Conservation (phyloP, 2,888 invertebrate species). For the Melanophora roralis region DNA sequence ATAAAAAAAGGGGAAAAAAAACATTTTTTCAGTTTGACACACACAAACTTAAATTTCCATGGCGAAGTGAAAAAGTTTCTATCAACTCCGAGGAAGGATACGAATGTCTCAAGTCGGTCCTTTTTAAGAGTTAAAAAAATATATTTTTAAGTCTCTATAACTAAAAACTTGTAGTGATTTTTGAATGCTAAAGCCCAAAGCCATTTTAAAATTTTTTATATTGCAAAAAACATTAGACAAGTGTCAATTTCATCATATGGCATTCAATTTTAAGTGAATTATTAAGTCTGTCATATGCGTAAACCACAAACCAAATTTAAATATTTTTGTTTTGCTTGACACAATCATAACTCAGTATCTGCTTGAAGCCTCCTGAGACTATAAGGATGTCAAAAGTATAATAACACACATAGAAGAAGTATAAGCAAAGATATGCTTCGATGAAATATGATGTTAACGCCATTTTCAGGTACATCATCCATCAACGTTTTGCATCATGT, state of each 20-base stretch:
- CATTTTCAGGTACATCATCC: slow-evolving; percentile 58
- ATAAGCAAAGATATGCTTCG: slow-evolving; percentile 2
- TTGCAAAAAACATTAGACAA: not conserved
- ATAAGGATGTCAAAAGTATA: not conserved
- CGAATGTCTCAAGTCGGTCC: too few species aligned
- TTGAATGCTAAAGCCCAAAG: too few species aligned
- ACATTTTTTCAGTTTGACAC: too few species aligned
- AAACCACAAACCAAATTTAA: slow-evolving; percentile 34
- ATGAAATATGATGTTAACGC: slow-evolving; percentile 59
- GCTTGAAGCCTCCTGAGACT: not conserved
- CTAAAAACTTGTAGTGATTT: too few species aligned
- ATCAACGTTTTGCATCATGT: slow-evolving; percentile 23
- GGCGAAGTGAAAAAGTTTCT: too few species aligned
- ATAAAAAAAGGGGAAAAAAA: too few species aligned
- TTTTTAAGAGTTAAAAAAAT: too few species aligned
- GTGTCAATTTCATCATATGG: slow-evolving; percentile 22
- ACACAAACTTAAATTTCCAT: too few species aligned
- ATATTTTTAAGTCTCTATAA: too few species aligned
- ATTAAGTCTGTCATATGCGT: slow-evolving; percentile 31
- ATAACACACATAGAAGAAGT: not conserved
- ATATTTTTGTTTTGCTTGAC: slow-evolving; percentile 5
- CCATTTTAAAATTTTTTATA: too few species aligned
- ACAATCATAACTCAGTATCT: not conserved
- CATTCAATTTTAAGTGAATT: slow-evolving; percentile 9
- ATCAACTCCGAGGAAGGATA: too few species aligned